Evolutionary conservation across 2,888 invertebrate species (phyloP).

Genomic region (Schrankia costaestrigalis): DNA sequence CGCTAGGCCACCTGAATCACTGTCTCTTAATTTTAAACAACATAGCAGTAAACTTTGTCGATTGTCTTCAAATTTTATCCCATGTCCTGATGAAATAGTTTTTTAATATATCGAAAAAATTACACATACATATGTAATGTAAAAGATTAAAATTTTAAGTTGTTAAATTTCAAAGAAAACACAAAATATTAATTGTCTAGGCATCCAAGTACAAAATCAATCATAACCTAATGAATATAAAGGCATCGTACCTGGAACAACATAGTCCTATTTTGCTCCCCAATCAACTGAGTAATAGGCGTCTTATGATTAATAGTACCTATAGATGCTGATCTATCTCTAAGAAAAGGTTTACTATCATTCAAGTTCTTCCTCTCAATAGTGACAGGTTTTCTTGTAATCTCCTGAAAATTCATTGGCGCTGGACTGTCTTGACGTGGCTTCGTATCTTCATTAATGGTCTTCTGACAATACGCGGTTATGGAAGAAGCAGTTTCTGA

Average conservation of each 20-base stretch:
- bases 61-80: too few species aligned
- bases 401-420: constrained; percentile 53
- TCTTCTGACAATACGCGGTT: constrained; percentile 42
- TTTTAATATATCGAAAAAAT: too few species aligned
- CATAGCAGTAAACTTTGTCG: too few species aligned
- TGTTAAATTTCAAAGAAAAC: too few species aligned
- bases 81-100: too few species aligned
- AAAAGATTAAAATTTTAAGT: too few species aligned
- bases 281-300: constrained; percentile 67
- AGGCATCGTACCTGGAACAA: constrained; percentile 88
- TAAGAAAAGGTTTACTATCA: constrained; percentile 67
- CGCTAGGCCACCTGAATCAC: too few species aligned
- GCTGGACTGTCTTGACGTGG: constrained; percentile 9
- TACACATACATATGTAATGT: too few species aligned
- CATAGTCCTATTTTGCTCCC: constrained; percentile 95
- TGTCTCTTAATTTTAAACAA: too few species aligned
- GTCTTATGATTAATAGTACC: constrained; percentile 78
- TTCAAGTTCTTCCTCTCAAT: constrained; percentile 40
- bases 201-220: too few species aligned
- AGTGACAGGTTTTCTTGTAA: constrained; percentile 38
- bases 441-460: constrained; percentile 18
- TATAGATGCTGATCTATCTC: constrained; percentile 83
- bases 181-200: too few species aligned
- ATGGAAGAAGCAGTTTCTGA: constrained; percentile 55
- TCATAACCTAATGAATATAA: too few species aligned